phyloP scores from a whole-genome alignment of 1,140 invertebrate genomes.

The Psilanteris sp. region DNA sequence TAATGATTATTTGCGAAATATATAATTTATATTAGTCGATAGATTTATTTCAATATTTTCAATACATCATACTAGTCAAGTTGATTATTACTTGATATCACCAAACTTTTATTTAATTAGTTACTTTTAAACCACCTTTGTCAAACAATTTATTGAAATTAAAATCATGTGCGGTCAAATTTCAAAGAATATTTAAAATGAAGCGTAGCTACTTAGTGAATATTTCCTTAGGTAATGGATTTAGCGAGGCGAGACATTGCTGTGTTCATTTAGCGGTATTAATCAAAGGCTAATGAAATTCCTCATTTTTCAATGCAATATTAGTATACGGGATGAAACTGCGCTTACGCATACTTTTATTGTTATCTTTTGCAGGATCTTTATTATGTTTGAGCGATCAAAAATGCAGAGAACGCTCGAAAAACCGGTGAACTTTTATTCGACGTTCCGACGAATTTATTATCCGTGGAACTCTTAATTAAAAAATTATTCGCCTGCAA shows the following conservation, averaged over 20 bases:
- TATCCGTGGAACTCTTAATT: constrained; percentile 54
- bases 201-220: too few species aligned
- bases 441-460: constrained; percentile 61
- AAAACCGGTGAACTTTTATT: constrained; percentile 48
- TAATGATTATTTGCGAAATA: too few species aligned
- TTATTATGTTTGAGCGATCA: constrained; percentile 5
- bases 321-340: background rate
- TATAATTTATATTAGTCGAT: too few species aligned
- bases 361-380: constrained; percentile 19
- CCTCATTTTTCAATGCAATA: constrained; percentile 21
- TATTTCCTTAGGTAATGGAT: too few species aligned
- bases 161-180: too few species aligned
- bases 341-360: constrained; percentile 14
- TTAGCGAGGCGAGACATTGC: constrained; percentile 15
- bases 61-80: too few species aligned
- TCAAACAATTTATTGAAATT: too few species aligned
- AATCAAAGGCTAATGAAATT: constrained; percentile 34
- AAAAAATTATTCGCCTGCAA: constrained; percentile 57
- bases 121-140: too few species aligned
- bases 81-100: too few species aligned
- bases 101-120: too few species aligned
- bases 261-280: constrained; percentile 30
- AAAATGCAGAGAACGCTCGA: constrained; percentile 1
- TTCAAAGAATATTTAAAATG: too few species aligned
- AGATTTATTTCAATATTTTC: too few species aligned